Percentiles rank a stretch among this genome's conserved stretches.
Conservation (phyloP, 1,140 invertebrate genomes). For the Protaetia brevitarsis region DNA sequence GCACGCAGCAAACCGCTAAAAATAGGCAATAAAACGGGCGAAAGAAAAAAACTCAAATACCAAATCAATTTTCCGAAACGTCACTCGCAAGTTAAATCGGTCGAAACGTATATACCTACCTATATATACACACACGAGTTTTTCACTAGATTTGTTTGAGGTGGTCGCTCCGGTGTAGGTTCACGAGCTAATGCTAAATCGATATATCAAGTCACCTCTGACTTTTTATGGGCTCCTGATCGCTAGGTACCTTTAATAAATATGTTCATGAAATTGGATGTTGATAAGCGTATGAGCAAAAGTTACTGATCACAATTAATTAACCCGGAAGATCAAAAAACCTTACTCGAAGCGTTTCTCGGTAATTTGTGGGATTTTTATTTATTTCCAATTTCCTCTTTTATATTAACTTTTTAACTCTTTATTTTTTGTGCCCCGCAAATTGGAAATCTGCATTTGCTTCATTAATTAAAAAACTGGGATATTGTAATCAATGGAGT, state of each 20-base stretch:
- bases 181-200: conserved; percentile 32
- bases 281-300: not conserved
- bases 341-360: too few species aligned
- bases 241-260: conserved; percentile 28
- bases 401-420: too few species aligned
- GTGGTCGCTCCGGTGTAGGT: conserved; percentile 26
- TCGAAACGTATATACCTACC: not conserved
- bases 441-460: too few species aligned
- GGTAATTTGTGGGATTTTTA: too few species aligned
- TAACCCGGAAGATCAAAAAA: not conserved
- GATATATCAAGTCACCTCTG: conserved; percentile 32
- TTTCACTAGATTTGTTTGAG: conserved; percentile 7
- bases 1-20: not conserved
- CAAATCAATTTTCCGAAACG: conserved; percentile 9
- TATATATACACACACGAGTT: not conserved
- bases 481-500: too few species aligned
- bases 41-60: conserved; percentile 2
- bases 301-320: not conserved
- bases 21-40: conserved; percentile 4
- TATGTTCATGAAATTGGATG: not conserved
- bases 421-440: too few species aligned
- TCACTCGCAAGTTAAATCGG: conserved; percentile 3
- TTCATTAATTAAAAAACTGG: too few species aligned
- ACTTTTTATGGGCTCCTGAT: conserved; percentile 32
- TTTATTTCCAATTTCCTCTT: too few species aligned